Evolutionary conservation across 2,888 invertebrate genomes (phyloP), one percentile per base, ranked within the genome.

Genomic region (Ormia ochracea): DNA sequence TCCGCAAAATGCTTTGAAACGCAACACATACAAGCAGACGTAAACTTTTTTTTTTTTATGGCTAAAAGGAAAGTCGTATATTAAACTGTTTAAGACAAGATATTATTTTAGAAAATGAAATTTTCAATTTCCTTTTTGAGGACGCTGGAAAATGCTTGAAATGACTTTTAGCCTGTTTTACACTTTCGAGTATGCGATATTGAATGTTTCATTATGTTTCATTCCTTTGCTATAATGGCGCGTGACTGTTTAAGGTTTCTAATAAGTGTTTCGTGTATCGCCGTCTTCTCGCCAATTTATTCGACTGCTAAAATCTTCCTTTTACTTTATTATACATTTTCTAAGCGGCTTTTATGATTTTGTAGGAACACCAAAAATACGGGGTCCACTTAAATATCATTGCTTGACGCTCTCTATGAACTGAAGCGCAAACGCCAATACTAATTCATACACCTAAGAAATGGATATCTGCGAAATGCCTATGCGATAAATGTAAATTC

Each of bases 31-130:
- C 19, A 54, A n/a, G 2, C 45, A 7, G 19, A 14, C 2, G 5
- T 17, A 23, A 3, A 12, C 2, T 14, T 9, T 12, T 12, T 19
- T 12, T 28, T 45, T 45, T 31, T 36, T 14, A 14, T n/a, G 36
- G n/a, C 9, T 12, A 33, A 17, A 38, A 17, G 43, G 4, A 36
- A 45, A 45, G 45, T 17, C 33, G 58, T 69, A 48, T 38, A 56
- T 36, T 58, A 45, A 58, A 45, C 36, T 45, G 23, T 69, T 66
- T 43, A 23, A 56, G 45, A 68, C 43, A 56, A 68, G 43, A 14
- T 1, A 21, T 45, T 45, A 45, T 45, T 58, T 17, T 36, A 6
- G 28, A 10, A 19, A 58, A 36, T 58, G 12, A 26, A 6, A 26
- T n/a, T 17, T 36, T 23, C 14, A 50, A 50, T 21, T 26, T 50